Evolutionary conservation across 2,888 invertebrate species (phyloP).

Genomic region (Cheiracanthium punctorium): DNA sequence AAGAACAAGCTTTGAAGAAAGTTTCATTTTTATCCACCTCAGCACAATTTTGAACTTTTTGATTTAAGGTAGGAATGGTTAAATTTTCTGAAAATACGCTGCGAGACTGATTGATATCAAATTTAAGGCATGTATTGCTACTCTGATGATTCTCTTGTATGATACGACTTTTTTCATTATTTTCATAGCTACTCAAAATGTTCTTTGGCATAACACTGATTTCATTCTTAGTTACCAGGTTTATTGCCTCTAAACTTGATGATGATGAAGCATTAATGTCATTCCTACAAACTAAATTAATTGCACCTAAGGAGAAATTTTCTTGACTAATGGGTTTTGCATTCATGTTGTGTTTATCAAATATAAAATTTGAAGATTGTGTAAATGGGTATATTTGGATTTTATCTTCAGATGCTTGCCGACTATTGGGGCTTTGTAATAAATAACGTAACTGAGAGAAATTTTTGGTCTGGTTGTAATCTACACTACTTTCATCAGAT

Average conservation of each 20-base stretch:
- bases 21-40: conserved; percentile 7
- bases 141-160: conserved; percentile 15
- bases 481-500: neutral
- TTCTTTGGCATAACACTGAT: neutral
- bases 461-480: neutral
- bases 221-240: neutral
- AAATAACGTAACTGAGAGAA: conserved; percentile 56
- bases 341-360: neutral
- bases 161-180: neutral
- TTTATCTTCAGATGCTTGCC: neutral
- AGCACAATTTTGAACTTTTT: neutral
- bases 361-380: neutral
- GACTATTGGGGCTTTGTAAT: conserved; percentile 29
- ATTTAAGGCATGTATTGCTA: conserved; percentile 46
- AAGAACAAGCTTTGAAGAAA: conserved; percentile 9
- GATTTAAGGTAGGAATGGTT: neutral
- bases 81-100: conserved; percentile 34
- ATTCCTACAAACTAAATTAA: neutral
- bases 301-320: neutral
- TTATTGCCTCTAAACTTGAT: neutral
- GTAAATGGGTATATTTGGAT: neutral
- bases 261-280: neutral
- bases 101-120: conserved; percentile 53
- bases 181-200: neutral
- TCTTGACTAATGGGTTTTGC: neutral